These are phyloP conservation scores for Creontiades dilutus DNA, from an alignment of 2,888 invertebrate species.

Conservation along the genomic window DNA sequence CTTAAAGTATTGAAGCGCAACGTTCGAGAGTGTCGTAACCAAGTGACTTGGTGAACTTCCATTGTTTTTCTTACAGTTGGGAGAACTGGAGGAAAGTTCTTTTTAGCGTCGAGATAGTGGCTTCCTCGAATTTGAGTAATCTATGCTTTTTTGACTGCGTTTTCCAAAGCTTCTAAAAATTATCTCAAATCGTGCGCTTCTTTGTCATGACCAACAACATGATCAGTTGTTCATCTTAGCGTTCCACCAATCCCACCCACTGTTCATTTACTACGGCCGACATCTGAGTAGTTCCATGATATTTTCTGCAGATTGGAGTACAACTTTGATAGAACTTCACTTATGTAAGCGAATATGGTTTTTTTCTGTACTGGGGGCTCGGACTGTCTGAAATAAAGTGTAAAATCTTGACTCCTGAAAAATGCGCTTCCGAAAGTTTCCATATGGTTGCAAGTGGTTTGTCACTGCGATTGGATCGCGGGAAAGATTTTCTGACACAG, in stretches of 20 bases:
- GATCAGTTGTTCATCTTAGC: constrained; percentile 77
- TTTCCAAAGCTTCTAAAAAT: constrained; percentile 44
- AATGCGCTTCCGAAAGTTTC: constrained; percentile 46
- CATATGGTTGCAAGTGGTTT: constrained; percentile 75
- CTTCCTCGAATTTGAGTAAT: constrained; percentile 22
- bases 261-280: constrained; percentile 77
- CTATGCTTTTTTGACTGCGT: background rate
- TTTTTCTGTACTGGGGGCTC: constrained; percentile 77
- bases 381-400: constrained; percentile 76
- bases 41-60: constrained; percentile 66
- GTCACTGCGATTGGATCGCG: constrained; percentile 12
- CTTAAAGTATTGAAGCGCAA: constrained; percentile 55
- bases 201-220: constrained; percentile 53
- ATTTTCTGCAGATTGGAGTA: constrained; percentile 66
- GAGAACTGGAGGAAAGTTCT: constrained; percentile 32
- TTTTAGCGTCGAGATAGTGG: background rate
- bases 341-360: constrained; percentile 75
- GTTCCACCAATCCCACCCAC: constrained; percentile 77
- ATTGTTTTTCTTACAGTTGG: constrained; percentile 52
- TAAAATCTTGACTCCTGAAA: constrained; percentile 67
- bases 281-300: constrained; percentile 77
- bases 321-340: constrained; percentile 49
- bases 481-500: background rate
- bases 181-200: too few species aligned
- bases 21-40: background rate